phyloP scores from a whole-genome alignment of 2,113 vertebrate species.

The Procapra przewalskii region DNA sequence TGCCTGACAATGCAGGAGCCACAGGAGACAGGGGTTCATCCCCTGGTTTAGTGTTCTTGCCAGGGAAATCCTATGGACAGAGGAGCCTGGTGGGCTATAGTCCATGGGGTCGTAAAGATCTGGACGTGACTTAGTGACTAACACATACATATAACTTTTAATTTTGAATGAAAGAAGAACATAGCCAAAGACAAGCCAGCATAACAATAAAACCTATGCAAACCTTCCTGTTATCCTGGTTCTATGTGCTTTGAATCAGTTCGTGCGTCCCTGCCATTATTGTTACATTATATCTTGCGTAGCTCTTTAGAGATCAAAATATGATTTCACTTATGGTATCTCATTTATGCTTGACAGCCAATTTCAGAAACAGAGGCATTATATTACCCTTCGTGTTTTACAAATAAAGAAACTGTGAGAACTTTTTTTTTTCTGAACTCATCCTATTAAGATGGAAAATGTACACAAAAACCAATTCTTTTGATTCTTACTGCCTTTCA shows the following conservation, averaged over 20 bases:
- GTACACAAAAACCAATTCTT: not conserved
- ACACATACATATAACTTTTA: not conserved
- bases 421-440: not conserved
- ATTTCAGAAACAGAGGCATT: not conserved
- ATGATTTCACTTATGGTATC: not conserved
- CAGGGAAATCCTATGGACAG: not conserved
- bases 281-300: not conserved
- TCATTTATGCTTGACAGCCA: not conserved
- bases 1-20: not conserved
- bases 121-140: not conserved
- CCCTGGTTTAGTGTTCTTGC: not conserved
- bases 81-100: not conserved
- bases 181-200: not conserved
- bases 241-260: not conserved
- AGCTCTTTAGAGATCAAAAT: not conserved
- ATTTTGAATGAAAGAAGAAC: not conserved
- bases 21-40: not conserved
- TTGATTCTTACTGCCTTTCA: not conserved
- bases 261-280: not conserved
- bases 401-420: not conserved
- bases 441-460: not conserved
- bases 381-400: not conserved
- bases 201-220: not conserved
- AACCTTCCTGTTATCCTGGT: not conserved
- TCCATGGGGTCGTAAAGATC: not conserved